A percentile compares a stretch with the other conserved stretches of the same genome.
These are phyloP conservation scores for Platycercus adscitus DNA, from an alignment of 2,113 vertebrate genomes.

Conservation along the genomic window DNA sequence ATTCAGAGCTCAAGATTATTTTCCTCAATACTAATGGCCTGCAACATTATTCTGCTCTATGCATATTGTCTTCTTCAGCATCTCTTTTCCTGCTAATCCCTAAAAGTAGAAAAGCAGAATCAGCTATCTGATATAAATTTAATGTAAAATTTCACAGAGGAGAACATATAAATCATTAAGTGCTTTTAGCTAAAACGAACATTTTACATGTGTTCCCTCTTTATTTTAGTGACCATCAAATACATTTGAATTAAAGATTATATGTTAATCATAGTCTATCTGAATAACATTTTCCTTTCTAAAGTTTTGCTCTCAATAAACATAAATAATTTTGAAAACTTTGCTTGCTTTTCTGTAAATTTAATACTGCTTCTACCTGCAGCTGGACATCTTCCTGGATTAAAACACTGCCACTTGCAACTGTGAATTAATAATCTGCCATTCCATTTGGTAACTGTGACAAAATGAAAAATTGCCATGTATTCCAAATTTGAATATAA, in stretches of 20 bases:
- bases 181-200: not conserved
- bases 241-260: constrained; percentile 12
- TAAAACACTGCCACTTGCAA: not conserved
- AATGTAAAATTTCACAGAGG: not conserved
- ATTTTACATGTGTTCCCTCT: not conserved
- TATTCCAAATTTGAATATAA: not conserved
- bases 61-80: rapidly evolving
- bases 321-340: constrained; percentile 40
- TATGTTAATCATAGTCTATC: not conserved
- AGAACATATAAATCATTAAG: not conserved
- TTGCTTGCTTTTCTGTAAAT: constrained; percentile 3
- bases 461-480: not conserved
- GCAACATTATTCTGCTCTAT: not conserved
- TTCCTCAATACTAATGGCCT: not conserved
- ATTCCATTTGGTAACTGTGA: not conserved
- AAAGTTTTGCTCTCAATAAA: not conserved
- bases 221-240: constrained; percentile 6
- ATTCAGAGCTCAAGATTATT: not conserved
- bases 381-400: not conserved
- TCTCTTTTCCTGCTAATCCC: not conserved
- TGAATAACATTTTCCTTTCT: not conserved
- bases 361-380: not conserved
- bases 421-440: not conserved
- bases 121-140: not conserved
- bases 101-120: not conserved